Evolutionary conservation across 2,888 invertebrate species (phyloP), one percentile per base, ranked within the genome.

Genomic region (Macaria notata): DNA sequence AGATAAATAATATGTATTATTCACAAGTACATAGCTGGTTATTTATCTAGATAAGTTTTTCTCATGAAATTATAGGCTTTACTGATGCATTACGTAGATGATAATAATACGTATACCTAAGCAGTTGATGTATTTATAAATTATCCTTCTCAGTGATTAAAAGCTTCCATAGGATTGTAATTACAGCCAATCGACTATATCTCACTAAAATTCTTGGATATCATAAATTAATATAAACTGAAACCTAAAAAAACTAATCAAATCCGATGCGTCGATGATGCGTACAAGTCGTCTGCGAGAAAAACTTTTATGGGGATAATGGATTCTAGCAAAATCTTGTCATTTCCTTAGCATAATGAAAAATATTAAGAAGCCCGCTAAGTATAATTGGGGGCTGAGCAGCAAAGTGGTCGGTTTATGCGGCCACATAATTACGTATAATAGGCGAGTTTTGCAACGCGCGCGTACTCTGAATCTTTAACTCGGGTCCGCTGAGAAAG

Each of bases 291-390:
- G 41, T 30, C 39, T 19, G n/a, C 38, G 42, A 39, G 45, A 46
- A 49, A 60, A 64, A 71, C 68, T 70, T 77, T 75, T 79, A 79
- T 75, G 83, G 75, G 78, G 79, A 80, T 83, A 82, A 84, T 83
- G 76, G 73, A 75, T 84, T 84, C 80, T 79, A 82, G 82, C 75
- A 81, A 84, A 86, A 84, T 83, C 80, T 83, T 80, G 82, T 80
- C 81, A 81, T 86, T 89, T 86, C 82, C 84, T 84, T 81, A 81
- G 73, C 78, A 81, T 86, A 86, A 89, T 88, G 84, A 86, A 88
- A 81, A 84, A 88, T 86, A 88, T 87, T 88, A 86, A 87, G 83
- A 83, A 80, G 72, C 70, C 79, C 77, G 80, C 81, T 83, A 84
- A 84, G 82, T 83, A 78, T 86, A 86, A 88, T 87, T 86, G 85